These are phyloP conservation scores for Hestina assimilis DNA, from an alignment of 1,140 invertebrate species.

Conservation along the genomic window DNA sequence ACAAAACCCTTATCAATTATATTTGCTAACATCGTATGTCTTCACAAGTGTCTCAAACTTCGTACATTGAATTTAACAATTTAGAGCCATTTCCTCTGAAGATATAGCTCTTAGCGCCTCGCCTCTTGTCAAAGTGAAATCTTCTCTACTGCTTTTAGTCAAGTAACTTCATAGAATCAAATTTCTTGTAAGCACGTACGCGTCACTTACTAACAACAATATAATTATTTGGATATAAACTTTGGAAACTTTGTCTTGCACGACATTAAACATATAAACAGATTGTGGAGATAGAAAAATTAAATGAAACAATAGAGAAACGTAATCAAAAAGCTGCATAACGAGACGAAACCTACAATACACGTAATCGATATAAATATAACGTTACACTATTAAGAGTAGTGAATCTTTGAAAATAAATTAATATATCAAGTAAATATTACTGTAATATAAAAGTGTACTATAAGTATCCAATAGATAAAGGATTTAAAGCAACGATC, in stretches of 20 bases:
- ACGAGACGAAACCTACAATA: too few relatives aligned
- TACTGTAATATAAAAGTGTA: too few relatives aligned
- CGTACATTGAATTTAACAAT: not conserved
- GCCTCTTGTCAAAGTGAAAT: not conserved
- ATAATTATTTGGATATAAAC: not conserved
- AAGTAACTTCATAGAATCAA: not conserved
- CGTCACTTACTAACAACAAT: not conserved
- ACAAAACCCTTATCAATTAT: too few relatives aligned
- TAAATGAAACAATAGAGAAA: too few relatives aligned
- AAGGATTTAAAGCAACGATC: too few relatives aligned
- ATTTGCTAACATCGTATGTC: not conserved
- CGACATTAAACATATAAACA: too few relatives aligned
- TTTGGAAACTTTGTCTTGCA: not conserved
- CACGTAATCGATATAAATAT: too few relatives aligned
- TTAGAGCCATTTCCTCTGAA: not conserved
- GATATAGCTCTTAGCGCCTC: not conserved
- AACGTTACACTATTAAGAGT: too few relatives aligned
- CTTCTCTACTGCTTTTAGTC: not conserved
- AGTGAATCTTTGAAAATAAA: too few relatives aligned
- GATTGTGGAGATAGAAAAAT: not conserved
- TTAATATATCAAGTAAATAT: too few relatives aligned
- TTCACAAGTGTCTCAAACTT: not conserved
- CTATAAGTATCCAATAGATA: too few relatives aligned
- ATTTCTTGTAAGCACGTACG: slow-evolving; percentile 1
- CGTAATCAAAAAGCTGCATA: too few relatives aligned